These are phyloP conservation scores for Crematogaster levior DNA, from an alignment of 2,888 invertebrate species.

Conservation along the genomic window DNA sequence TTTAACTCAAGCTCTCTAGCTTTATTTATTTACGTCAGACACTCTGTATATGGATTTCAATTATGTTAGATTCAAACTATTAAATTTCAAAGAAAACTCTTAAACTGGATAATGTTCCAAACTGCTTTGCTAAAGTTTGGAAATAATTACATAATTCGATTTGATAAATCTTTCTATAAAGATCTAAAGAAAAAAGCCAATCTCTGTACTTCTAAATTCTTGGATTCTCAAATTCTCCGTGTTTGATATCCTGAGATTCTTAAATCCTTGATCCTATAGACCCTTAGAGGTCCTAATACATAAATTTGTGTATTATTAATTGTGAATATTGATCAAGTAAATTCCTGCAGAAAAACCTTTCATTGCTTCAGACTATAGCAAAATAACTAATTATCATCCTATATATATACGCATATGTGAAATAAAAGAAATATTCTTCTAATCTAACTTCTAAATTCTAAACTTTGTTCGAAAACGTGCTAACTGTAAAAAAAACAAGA, in stretches of 20 bases:
- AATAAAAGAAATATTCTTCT: slow-evolving; percentile 8
- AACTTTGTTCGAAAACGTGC: slow-evolving; percentile 13
- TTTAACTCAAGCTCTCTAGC: no score
- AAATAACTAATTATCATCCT: slow-evolving; percentile 23
- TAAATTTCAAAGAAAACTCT: neutral
- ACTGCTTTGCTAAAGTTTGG: neutral
- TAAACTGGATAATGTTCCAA: neutral
- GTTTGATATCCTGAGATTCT: slow-evolving; percentile 39
- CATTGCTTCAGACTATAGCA: neutral
- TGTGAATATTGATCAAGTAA: slow-evolving; percentile 21
- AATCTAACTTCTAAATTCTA: slow-evolving; percentile 6
- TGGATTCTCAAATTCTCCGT: neutral
- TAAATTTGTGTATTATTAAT: slow-evolving; percentile 21
- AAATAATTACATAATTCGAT: neutral
- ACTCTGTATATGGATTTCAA: neutral
- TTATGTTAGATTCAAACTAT: neutral
- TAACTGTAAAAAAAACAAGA: neutral
- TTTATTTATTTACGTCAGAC: no score
- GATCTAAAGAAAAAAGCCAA: neutral
- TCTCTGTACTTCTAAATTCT: neutral
- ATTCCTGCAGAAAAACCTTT: neutral
- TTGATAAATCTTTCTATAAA: neutral
- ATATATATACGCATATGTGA: neutral
- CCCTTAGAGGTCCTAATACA: slow-evolving; percentile 43
- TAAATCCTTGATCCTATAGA: slow-evolving; percentile 38